Percentiles rank a stretch among this genome's conserved stretches.
These are phyloP conservation scores for Venturia canescens DNA, from an alignment of 1,140 invertebrate genomes.

Conservation along the genomic window DNA sequence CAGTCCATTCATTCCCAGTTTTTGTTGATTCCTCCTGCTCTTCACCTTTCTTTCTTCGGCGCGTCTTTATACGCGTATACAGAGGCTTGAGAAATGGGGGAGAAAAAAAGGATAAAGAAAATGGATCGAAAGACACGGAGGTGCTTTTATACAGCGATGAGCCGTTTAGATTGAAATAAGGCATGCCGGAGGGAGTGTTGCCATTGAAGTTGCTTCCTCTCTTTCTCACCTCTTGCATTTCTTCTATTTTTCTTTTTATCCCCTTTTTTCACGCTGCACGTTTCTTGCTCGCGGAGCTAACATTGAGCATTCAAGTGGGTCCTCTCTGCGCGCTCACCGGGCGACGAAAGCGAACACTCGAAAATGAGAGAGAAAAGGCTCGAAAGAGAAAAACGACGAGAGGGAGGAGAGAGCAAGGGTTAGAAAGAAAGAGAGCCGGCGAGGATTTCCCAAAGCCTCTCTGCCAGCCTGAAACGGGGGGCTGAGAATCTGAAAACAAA, in stretches of 20 bases:
- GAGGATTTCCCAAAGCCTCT: neutral
- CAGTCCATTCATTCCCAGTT: no score
- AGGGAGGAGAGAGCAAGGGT: neutral
- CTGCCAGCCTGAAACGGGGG: neutral
- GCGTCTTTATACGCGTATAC: constrained; percentile 1
- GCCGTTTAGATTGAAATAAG: constrained; percentile 17
- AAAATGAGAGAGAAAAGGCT: neutral
- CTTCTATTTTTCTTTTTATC: neutral
- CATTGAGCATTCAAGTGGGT: constrained; percentile 42
- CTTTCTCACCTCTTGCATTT: neutral
- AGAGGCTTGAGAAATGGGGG: neutral
- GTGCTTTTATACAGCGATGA: constrained; percentile 33
- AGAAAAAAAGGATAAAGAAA: constrained; percentile 23
- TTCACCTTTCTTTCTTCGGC: neutral
- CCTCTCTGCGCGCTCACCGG: constrained; percentile 5
- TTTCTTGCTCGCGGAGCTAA: neutral
- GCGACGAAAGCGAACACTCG: constrained; percentile 6
- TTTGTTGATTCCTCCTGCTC: no score
- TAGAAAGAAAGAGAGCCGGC: constrained; percentile 7
- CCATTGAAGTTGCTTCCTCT: neutral
- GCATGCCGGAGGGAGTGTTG: neutral
- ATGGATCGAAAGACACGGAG: neutral
- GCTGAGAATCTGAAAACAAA: constrained; percentile 44
- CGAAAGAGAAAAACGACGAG: neutral
- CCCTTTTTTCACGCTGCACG: constrained; percentile 3